phyloP scores from a whole-genome alignment of 2,888 invertebrate genomes.

The Endotricha flammealis region DNA sequence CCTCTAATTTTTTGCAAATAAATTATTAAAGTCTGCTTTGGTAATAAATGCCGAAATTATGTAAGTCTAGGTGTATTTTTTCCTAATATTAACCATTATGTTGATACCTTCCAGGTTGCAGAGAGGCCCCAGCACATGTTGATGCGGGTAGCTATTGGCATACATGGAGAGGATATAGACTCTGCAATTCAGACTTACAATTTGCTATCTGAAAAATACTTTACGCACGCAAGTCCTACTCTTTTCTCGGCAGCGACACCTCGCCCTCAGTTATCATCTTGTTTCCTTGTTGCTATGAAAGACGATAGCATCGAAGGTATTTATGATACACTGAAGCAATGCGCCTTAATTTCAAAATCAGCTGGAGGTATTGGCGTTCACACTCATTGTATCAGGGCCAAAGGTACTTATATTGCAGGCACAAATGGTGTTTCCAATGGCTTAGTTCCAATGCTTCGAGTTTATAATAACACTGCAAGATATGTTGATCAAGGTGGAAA shows the following conservation, averaged over 20 bases:
- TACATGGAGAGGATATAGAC: constrained; percentile 96
- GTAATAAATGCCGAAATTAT: no score
- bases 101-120: constrained; percentile 76
- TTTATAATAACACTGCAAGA: constrained; percentile 96
- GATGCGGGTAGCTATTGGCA: constrained; percentile 98
- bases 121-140: constrained; percentile 99
- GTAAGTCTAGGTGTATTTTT: no score
- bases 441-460: constrained; percentile 95
- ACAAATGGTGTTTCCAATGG: constrained; percentile 98
- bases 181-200: constrained; percentile 97
- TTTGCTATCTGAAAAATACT: constrained; percentile 94
- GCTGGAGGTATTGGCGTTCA: constrained; percentile 99
- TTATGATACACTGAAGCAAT: constrained; percentile 92
- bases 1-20: no score
- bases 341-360: constrained; percentile 96
- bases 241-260: constrained; percentile 96
- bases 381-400: constrained; percentile 95
- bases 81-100: constrained; percentile 9
- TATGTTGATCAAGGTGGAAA: constrained; percentile 99
- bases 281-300: constrained; percentile 95
- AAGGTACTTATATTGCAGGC: constrained; percentile 94
- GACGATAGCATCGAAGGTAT: constrained; percentile 98
- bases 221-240: constrained; percentile 99
- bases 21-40: no score
- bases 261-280: constrained; percentile 95